These are phyloP conservation scores for Pleuronectes platessa DNA, from an alignment of 2,113 vertebrate species.

Conservation along the genomic window DNA sequence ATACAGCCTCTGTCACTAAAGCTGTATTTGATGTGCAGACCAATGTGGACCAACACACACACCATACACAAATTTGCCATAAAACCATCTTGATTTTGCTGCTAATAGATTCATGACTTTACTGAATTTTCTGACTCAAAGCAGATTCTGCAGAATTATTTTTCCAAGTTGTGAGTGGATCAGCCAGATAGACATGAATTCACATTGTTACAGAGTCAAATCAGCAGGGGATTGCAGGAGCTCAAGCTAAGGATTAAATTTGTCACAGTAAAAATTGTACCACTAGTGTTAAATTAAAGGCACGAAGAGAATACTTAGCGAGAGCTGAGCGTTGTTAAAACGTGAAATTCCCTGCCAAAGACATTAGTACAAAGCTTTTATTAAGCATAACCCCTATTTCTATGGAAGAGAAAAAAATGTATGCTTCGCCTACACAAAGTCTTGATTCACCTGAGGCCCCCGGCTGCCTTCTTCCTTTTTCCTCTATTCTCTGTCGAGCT, in stretches of 20 bases:
- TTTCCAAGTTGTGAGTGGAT: slow-evolving; percentile 38
- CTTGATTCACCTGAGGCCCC: slow-evolving; percentile 36
- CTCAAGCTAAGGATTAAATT: slow-evolving; percentile 69
- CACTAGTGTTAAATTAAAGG: slow-evolving; percentile 60
- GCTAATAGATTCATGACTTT: slow-evolving; percentile 10
- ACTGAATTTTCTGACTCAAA: slow-evolving; percentile 27
- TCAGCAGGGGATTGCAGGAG: slow-evolving; percentile 58
- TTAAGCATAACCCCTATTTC: slow-evolving; percentile 48
- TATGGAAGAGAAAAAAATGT: slow-evolving; percentile 45
- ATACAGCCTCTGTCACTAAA: not conserved
- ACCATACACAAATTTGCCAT: not conserved
- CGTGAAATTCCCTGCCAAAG: slow-evolving; percentile 43
- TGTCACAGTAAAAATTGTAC: slow-evolving; percentile 60
- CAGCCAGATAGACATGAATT: slow-evolving; percentile 49
- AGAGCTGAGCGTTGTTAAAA: slow-evolving; percentile 40
- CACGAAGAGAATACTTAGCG: slow-evolving; percentile 43
- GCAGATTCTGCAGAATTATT: slow-evolving; percentile 19
- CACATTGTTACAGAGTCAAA: slow-evolving; percentile 55
- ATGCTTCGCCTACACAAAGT: slow-evolving; percentile 53
- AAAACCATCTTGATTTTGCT: not conserved
- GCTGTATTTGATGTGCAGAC: no score
- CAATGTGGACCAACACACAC: not conserved
- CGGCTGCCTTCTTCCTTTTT: slow-evolving; percentile 15
- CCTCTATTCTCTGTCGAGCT: slow-evolving; percentile 12
- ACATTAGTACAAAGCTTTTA: slow-evolving; percentile 54